Percentiles rank a stretch among this genome's conserved stretches.
Conservation (phyloP, 2,113 vertebrate species). For the Chelonoidis abingdonii region DNA sequence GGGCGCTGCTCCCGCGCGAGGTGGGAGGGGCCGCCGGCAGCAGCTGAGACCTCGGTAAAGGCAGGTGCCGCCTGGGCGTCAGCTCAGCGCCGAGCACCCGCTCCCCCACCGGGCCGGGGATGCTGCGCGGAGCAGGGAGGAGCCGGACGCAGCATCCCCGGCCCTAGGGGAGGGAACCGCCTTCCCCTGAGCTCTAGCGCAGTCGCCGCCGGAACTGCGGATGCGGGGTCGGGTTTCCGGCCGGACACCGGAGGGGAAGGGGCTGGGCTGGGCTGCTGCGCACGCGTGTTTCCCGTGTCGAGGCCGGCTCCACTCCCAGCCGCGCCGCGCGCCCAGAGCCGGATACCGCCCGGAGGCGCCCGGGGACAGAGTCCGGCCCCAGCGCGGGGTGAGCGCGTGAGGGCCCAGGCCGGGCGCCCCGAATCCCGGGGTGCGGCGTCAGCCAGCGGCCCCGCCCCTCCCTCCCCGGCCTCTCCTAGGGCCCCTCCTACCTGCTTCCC, state of each 20-base stretch:
- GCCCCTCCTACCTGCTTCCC: neutral
- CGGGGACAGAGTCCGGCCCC: accelerated
- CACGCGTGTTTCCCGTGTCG: neutral
- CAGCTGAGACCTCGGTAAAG: no score
- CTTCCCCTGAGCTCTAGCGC: no score
- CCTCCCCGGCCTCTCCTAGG: neutral
- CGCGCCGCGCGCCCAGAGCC: neutral
- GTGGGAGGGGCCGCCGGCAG: no score
- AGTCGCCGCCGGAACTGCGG: neutral
- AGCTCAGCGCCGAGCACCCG: accelerated
- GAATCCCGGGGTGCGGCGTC: neutral
- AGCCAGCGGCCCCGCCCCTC: no score
- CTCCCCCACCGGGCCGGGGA: no score
- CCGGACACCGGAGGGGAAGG: neutral
- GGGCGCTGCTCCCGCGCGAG: accelerated
- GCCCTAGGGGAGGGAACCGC: no score
- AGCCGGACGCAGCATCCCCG: no score
- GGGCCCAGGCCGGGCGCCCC: no score
- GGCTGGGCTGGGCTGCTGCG: no score
- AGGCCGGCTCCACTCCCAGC: no score
- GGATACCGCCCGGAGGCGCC: neutral
- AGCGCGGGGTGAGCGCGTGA: neutral
- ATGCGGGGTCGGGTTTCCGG: accelerated
- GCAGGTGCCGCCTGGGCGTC: no score
- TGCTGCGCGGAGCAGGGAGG: neutral